These are phyloP conservation scores for Actinia equina DNA, from an alignment of 64 coral and sea anemone genomes.

Conservation along the genomic window DNA sequence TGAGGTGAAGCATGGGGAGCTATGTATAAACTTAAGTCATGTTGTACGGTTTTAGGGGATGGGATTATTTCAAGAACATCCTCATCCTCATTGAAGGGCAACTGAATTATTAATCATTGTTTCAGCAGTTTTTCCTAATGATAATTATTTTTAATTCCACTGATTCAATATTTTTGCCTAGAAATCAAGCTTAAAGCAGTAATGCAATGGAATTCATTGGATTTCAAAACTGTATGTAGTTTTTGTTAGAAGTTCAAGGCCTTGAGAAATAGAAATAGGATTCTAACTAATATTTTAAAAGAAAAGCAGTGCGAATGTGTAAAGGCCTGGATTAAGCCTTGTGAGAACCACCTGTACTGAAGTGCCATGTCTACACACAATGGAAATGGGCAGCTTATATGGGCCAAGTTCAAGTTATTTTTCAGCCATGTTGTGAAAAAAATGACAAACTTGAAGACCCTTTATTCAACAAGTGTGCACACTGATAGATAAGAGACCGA, in stretches of 20 bases:
- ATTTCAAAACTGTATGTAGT: constrained; percentile 33
- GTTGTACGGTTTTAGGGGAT: no score
- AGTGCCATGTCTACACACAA: constrained; percentile 34
- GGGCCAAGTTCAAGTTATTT: constrained; percentile 39
- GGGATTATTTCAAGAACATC: no score
- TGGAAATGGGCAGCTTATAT: constrained; percentile 44
- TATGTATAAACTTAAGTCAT: no score
- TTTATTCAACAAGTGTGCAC: background rate
- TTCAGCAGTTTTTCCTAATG: background rate
- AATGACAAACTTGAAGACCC: background rate
- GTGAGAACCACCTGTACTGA: constrained; percentile 50
- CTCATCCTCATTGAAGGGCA: no score
- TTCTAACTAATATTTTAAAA: constrained; percentile 35
- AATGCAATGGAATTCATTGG: constrained; percentile 35
- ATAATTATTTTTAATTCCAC: background rate
- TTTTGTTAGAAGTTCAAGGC: background rate
- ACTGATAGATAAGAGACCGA: background rate
- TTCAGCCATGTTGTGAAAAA: background rate
- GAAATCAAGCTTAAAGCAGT: constrained; percentile 27
- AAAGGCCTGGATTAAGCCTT: constrained; percentile 33
- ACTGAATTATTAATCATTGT: background rate
- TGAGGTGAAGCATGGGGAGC: no score
- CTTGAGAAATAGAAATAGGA: constrained; percentile 35
- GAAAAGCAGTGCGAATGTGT: constrained; percentile 23
- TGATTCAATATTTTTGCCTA: background rate